Conservation (phyloP, 1,140 invertebrate species). For the Drosophila lini region DNA sequence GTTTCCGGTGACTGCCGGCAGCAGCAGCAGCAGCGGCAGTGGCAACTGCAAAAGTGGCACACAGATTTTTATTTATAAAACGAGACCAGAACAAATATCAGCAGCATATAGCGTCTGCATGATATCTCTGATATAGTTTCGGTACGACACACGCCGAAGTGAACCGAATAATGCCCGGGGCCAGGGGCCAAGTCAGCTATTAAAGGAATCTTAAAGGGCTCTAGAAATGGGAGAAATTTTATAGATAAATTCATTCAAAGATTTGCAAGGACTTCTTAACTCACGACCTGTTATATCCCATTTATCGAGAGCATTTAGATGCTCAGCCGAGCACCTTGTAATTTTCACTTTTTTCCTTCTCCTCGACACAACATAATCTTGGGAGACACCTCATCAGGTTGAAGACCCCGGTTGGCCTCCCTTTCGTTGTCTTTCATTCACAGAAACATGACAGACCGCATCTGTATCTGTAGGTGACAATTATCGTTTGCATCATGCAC, state of each 20-base stretch:
- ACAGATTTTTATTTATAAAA: slow-evolving; percentile 76
- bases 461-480: slow-evolving; percentile 49
- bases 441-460: slow-evolving; percentile 43
- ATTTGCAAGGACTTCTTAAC: neutral
- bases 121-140: slow-evolving; percentile 51
- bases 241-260: neutral
- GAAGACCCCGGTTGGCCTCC: slow-evolving; percentile 27
- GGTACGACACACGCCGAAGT: slow-evolving; percentile 5
- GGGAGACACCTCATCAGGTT: slow-evolving; percentile 39
- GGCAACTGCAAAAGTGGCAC: slow-evolving; percentile 72
- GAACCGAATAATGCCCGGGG: slow-evolving; percentile 20
- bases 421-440: slow-evolving; percentile 39
- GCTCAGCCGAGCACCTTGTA: neutral
- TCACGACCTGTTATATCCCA: neutral
- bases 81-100: slow-evolving; percentile 74
- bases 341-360: slow-evolving; percentile 12
- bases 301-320: neutral
- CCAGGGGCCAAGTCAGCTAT: slow-evolving; percentile 23
- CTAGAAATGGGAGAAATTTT: too few relatives aligned
- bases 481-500: slow-evolving; percentile 40
- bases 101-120: slow-evolving; percentile 50
- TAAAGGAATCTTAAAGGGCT: slow-evolving; percentile 1
- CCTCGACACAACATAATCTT: neutral
- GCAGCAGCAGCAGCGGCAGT: slow-evolving; percentile 13
- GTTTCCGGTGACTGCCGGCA: slow-evolving; percentile 68